Conservation (phyloP, 2,113 vertebrate species). For the Cinclus cinclus region DNA sequence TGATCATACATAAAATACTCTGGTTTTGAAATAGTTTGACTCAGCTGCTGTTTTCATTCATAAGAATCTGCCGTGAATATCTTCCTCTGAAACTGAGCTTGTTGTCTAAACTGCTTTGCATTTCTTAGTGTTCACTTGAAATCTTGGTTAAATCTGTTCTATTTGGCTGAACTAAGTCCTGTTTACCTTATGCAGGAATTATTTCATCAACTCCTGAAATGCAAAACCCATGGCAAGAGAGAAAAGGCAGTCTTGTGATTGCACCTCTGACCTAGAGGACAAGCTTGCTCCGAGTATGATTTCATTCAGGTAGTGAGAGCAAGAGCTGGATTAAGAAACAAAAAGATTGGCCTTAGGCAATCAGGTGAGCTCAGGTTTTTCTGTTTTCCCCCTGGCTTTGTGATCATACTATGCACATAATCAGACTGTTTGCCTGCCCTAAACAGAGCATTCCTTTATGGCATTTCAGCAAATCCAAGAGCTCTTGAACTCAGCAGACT, state of each 20-base stretch:
- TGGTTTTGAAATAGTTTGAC: background rate
- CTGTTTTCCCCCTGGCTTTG: background rate
- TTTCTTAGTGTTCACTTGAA: background rate
- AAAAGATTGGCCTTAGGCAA: background rate
- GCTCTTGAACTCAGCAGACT: background rate
- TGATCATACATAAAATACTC: background rate
- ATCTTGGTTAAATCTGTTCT: background rate
- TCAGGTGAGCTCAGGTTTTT: background rate
- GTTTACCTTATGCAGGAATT: background rate
- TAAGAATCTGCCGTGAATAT: background rate
- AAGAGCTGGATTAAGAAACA: background rate
- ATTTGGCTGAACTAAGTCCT: background rate
- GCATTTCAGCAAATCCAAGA: background rate
- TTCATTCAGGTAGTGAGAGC: constrained; percentile 13
- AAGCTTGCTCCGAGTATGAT: background rate
- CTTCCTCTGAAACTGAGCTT: background rate
- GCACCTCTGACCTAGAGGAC: background rate
- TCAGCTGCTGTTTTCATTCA: constrained; percentile 12
- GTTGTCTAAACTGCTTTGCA: background rate
- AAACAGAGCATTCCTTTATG: background rate
- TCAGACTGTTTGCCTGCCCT: background rate
- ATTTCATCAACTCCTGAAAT: background rate
- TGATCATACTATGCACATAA: background rate
- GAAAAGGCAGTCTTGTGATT: constrained; percentile 8
- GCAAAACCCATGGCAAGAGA: background rate